Conservation (phyloP, 2,888 invertebrate species). For the Colostygia pectinataria region DNA sequence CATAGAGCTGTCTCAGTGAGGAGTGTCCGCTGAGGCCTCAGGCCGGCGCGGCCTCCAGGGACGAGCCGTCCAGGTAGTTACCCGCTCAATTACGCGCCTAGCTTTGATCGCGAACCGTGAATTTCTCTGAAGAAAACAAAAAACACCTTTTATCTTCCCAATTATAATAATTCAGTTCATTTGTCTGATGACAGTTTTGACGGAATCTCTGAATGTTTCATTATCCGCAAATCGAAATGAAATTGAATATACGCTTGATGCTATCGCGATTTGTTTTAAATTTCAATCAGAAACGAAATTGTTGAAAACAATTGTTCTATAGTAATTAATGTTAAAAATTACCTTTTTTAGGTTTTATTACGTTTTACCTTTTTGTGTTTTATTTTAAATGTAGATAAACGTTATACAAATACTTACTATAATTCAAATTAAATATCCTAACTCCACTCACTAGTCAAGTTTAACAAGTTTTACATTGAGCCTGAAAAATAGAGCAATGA, state of each 20-base stretch:
- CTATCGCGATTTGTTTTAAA: constrained; percentile 5
- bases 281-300: neutral
- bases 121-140: constrained; percentile 32
- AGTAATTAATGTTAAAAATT: too few species aligned
- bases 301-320: too few species aligned
- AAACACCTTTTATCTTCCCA: constrained; percentile 34
- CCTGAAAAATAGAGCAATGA: too few species aligned
- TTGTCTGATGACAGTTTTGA: constrained; percentile 21
- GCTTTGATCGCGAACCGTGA: constrained; percentile 22
- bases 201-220: constrained; percentile 2
- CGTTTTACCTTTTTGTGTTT: too few species aligned
- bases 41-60: constrained; percentile 1
- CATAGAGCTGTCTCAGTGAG: neutral
- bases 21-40: neutral
- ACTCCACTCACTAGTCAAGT: too few species aligned
- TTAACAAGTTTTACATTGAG: too few species aligned
- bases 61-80: constrained; percentile 23
- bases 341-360: too few species aligned
- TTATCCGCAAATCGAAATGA: constrained; percentile 3
- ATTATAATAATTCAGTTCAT: constrained; percentile 44
- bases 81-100: constrained; percentile 29
- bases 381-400: constrained; percentile 4
- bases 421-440: too few species aligned
- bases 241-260: constrained; percentile 5
- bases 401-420: too few species aligned